Percentiles rank a stretch among this genome's conserved stretches.
Conservation (phyloP, 1,140 invertebrate genomes). For the Fopius arisanus region DNA sequence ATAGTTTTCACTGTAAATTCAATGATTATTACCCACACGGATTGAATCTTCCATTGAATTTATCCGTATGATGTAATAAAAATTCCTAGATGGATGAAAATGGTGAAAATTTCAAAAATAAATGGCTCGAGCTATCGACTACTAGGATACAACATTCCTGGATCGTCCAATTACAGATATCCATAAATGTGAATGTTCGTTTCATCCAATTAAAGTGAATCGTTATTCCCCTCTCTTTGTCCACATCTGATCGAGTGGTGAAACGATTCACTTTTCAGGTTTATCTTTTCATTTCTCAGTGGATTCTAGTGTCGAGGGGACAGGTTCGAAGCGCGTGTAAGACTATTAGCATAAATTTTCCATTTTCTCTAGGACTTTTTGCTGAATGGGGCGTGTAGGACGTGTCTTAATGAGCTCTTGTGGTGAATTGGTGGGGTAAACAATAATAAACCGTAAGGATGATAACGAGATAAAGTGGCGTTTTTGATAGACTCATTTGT, state of each 20-base stretch:
- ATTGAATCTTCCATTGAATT: neutral
- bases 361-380: neutral
- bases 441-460: slow-evolving; percentile 3
- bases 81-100: neutral
- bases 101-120: slow-evolving; percentile 12
- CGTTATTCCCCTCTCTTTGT: neutral
- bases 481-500: slow-evolving; percentile 21
- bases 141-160: slow-evolving; percentile 6
- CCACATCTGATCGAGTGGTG: neutral
- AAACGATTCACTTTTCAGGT: neutral
- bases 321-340: neutral
- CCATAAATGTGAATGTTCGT: slow-evolving; percentile 24
- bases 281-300: neutral
- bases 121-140: neutral
- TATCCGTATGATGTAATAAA: neutral
- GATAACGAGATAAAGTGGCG: slow-evolving; percentile 8
- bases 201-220: slow-evolving; percentile 24
- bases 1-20: neutral
- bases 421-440: neutral
- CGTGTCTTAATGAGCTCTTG: no score
- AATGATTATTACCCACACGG: neutral
- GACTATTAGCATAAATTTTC: neutral
- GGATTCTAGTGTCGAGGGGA: no score
- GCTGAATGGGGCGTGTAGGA: neutral
- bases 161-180: slow-evolving; percentile 30